Conservation (phyloP, 2,113 vertebrate species). For the Pseudopodoces humilis region DNA sequence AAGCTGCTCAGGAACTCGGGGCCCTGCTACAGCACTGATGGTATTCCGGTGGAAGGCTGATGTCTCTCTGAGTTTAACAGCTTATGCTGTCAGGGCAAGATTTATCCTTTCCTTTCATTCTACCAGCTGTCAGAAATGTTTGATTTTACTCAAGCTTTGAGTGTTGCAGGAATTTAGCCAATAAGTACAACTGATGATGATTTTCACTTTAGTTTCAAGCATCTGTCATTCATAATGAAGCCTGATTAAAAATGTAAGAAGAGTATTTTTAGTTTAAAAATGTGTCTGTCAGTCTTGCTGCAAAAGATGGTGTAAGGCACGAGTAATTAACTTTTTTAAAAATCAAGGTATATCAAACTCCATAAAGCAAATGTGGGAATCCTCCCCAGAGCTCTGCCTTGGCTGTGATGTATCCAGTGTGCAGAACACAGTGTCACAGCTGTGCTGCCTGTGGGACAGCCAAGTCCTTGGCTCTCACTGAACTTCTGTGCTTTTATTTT, state of each 20-base stretch:
- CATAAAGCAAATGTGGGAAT: not conserved
- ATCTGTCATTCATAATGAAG: conserved; percentile 76
- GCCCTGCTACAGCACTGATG: not conserved
- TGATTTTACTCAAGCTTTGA: conserved; percentile 70
- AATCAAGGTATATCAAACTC: not conserved
- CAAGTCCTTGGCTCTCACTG: accelerated
- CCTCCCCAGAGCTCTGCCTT: not conserved
- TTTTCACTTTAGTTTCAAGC: conserved; percentile 60
- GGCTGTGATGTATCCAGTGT: accelerated
- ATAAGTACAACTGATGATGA: conserved; percentile 67
- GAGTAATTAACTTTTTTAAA: not conserved
- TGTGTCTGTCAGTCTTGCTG: not conserved
- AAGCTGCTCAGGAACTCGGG: not conserved
- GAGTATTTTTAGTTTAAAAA: conserved; percentile 51
- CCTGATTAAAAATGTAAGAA: conserved; percentile 34
- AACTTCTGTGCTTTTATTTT: no score
- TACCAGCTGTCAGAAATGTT: conserved; percentile 63
- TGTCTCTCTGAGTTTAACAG: not conserved
- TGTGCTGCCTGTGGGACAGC: not conserved
- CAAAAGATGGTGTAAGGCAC: not conserved
- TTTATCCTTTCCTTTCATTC: conserved; percentile 72
- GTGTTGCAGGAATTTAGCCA: conserved; percentile 62
- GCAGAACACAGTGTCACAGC: not conserved
- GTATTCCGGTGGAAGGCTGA: not conserved
- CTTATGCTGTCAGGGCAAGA: conserved; percentile 32